Conservation (phyloP, 2,888 invertebrate species). For the Neoitamus cyanurus region DNA sequence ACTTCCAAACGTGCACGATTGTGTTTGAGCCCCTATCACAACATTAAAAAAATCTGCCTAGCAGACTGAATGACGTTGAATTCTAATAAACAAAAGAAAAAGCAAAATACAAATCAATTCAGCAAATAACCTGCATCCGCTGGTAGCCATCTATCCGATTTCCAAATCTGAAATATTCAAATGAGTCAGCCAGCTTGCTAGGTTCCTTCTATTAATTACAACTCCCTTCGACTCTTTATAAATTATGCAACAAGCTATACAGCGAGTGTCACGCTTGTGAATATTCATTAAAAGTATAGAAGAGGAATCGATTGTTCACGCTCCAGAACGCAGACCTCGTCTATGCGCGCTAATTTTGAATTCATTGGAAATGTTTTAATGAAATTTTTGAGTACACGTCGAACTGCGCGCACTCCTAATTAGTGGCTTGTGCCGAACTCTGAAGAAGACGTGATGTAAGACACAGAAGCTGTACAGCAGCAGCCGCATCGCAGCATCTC, state of each 20-base stretch:
- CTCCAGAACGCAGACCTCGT: neutral
- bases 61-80: neutral
- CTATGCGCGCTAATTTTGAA: neutral
- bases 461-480: neutral
- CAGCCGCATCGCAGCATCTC: neutral
- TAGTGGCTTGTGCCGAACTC: neutral
- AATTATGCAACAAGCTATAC: conserved; percentile 15
- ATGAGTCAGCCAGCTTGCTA: neutral
- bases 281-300: conserved; percentile 31
- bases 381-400: neutral
- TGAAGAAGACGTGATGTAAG: neutral
- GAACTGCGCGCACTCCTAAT: neutral
- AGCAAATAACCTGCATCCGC: neutral
- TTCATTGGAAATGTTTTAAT: conserved; percentile 20
- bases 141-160: neutral
- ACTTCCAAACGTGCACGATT: too few species aligned
- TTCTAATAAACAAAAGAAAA: neutral
- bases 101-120: neutral
- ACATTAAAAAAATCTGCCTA: neutral
- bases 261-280: neutral
- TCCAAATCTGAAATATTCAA: neutral
- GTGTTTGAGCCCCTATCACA: neutral
- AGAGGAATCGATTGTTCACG: conserved; percentile 3
- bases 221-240: neutral
- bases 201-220: neutral